phyloP scores from a whole-genome alignment of 2,113 vertebrate genomes.

The Todiramphus chloris region DNA sequence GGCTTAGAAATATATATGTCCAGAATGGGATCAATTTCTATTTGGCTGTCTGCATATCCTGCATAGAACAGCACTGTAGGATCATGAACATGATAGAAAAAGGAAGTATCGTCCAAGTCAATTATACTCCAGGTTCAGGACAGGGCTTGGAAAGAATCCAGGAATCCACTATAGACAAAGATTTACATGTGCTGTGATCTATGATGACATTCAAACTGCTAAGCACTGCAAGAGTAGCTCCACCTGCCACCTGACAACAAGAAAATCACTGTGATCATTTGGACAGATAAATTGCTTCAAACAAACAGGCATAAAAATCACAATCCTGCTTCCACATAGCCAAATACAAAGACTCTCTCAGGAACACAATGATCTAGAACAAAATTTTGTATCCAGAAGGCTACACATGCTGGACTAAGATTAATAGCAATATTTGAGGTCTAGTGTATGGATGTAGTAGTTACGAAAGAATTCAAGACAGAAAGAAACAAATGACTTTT shows the following conservation, averaged over 20 bases:
- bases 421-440: background rate
- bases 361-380: background rate
- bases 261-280: background rate
- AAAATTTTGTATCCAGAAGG: background rate
- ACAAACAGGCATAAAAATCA: background rate
- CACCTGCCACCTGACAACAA: background rate
- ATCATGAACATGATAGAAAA: background rate
- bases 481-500: background rate
- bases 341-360: background rate
- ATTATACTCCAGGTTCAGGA: background rate
- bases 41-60: background rate
- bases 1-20: background rate
- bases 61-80: background rate
- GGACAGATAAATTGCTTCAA: background rate
- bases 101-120: background rate
- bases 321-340: background rate
- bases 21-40: background rate
- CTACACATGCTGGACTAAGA: background rate
- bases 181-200: conserved; percentile 13
- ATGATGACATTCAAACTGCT: background rate
- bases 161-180: background rate
- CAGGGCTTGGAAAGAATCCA: background rate
- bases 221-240: background rate
- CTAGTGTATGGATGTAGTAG: background rate
- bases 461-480: background rate